Evolutionary conservation across 2,113 vertebrate species (phyloP).

Genomic region (Baryphthengus martii): DNA sequence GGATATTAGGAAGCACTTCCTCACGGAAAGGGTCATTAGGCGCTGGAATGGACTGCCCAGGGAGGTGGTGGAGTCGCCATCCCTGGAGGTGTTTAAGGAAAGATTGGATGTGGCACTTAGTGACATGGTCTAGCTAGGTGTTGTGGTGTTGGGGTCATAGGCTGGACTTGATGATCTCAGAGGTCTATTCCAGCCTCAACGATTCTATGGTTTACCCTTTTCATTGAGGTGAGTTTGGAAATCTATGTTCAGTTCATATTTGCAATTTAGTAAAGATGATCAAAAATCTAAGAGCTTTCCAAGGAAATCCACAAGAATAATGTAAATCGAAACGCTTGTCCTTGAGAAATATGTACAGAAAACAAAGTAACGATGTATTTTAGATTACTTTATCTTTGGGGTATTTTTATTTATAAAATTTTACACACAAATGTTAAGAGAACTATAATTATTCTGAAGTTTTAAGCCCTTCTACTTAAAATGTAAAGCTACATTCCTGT

Average conservation of each 20-base stretch:
- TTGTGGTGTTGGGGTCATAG: no score
- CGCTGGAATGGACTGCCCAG: no score
- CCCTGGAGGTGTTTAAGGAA: no score
- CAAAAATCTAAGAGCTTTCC: background rate
- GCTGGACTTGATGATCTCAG: no score
- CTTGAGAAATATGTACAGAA: background rate
- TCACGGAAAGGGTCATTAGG: no score
- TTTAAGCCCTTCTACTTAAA: background rate
- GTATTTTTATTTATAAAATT: background rate
- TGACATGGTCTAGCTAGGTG: no score
- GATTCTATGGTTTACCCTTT: background rate
- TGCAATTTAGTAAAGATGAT: background rate
- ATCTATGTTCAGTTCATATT: background rate
- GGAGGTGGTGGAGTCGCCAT: no score
- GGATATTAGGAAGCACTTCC: no score
- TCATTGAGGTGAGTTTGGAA: background rate
- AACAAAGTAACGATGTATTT: background rate
- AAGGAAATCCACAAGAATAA: background rate
- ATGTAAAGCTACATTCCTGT: background rate
- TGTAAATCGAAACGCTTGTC: background rate
- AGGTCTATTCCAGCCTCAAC: no score
- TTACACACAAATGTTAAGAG: background rate
- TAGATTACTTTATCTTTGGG: background rate
- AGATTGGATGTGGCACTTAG: no score
- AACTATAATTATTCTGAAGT: background rate